A percentile compares a stretch with the other conserved stretches of the same genome.
Conservation (phyloP, 2,888 invertebrate genomes). For the Tridacna gigas region DNA sequence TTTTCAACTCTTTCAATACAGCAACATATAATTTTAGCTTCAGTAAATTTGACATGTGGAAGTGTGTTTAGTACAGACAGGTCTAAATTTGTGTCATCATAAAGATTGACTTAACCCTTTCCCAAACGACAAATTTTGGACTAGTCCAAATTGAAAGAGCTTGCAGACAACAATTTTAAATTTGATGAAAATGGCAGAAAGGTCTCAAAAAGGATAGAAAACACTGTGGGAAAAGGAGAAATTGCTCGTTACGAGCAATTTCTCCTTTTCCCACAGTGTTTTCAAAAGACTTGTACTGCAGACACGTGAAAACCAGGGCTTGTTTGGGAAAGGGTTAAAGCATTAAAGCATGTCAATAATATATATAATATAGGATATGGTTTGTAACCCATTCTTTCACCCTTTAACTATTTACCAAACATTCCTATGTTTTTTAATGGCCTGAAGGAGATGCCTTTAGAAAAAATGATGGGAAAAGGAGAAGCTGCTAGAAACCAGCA, state of each 20-base stretch:
- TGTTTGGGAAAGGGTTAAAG: neutral
- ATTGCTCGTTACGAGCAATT: conserved; percentile 9
- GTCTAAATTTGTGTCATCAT: too few relatives aligned
- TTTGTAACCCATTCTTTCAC: neutral
- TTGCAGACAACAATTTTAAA: too few relatives aligned
- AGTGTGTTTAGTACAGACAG: too few relatives aligned
- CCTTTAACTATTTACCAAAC: too few relatives aligned
- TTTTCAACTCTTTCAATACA: too few relatives aligned
- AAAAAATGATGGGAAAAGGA: neutral
- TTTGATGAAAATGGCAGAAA: too few relatives aligned
- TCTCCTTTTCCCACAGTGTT: conserved; percentile 12
- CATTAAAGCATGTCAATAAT: neutral
- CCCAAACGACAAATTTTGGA: too few relatives aligned
- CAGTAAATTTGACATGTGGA: too few relatives aligned
- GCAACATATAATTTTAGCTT: too few relatives aligned
- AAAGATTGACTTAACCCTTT: too few relatives aligned
- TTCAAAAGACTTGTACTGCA: neutral
- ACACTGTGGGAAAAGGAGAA: conserved; percentile 8
- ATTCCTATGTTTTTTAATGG: neutral
- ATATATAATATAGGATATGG: neutral
- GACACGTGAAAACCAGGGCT: too few relatives aligned
- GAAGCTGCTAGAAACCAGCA: neutral
- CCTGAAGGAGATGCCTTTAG: neutral
- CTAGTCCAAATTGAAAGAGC: too few relatives aligned
- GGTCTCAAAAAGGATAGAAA: neutral